A percentile compares a stretch with the other conserved stretches of the same genome.
Evolutionary conservation across 2,888 invertebrate genomes (phyloP).

Genomic region (Chesias legatella): DNA sequence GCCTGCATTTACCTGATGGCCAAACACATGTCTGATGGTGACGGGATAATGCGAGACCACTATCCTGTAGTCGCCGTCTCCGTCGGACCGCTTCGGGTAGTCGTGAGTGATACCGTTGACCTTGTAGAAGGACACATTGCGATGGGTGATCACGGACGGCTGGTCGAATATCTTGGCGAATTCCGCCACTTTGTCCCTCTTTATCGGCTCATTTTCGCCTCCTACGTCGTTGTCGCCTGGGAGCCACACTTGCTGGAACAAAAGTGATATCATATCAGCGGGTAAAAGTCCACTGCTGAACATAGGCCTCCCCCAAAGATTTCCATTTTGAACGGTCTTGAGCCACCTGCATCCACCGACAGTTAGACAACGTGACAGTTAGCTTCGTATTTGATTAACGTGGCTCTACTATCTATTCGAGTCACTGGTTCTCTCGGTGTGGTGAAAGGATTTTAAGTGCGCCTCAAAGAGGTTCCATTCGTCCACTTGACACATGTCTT

Average conservation of each 20-base stretch:
- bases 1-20: slow-evolving; percentile 54
- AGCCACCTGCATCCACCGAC: no score
- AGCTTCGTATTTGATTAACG: no score
- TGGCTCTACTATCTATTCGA: no score
- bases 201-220: slow-evolving; percentile 90
- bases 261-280: no score
- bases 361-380: no score
- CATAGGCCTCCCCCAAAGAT: no score
- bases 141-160: slow-evolving; percentile 81
- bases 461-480: no score
- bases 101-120: slow-evolving; percentile 85
- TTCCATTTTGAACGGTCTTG: no score
- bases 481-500: no score
- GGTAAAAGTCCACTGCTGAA: no score
- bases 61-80: slow-evolving; percentile 77
- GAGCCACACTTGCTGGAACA: slow-evolving; percentile 86
- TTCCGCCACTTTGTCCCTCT: slow-evolving; percentile 83
- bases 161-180: slow-evolving; percentile 89
- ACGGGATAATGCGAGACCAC: slow-evolving; percentile 88
- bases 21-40: slow-evolving; percentile 48
- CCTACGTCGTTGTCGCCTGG: slow-evolving; percentile 99
- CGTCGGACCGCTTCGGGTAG: slow-evolving; percentile 73
- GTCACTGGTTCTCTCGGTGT: no score
- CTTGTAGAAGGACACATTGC: slow-evolving; percentile 86
- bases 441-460: no score